Conservation (phyloP, 2,113 vertebrate genomes). For the Andinoacara biseriatus region DNA sequence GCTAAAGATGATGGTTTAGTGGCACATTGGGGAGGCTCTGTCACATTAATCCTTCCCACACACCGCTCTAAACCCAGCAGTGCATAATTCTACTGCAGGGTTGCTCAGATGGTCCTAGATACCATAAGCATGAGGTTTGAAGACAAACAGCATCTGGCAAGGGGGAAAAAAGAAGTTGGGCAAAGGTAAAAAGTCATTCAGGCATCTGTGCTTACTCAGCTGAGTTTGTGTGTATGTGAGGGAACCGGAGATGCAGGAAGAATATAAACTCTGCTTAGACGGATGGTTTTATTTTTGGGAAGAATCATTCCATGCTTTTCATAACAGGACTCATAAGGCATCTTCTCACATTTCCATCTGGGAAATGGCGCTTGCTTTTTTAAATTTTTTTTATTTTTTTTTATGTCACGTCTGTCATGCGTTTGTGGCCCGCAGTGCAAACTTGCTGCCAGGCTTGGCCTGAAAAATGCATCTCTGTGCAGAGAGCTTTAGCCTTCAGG, state of each 20-base stretch:
- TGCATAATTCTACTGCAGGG: conserved; percentile 44
- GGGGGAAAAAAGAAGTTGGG: conserved; percentile 35
- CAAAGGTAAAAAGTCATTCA: conserved; percentile 71
- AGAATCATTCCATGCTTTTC: conserved; percentile 56
- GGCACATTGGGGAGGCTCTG: conserved; percentile 57
- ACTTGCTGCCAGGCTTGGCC: conserved; percentile 61
- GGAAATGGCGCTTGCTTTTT: conserved; percentile 37
- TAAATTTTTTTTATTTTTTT: not conserved
- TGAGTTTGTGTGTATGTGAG: conserved; percentile 41
- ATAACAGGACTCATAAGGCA: conserved; percentile 55
- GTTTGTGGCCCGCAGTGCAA: conserved; percentile 47
- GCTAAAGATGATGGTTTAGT: conserved; percentile 73
- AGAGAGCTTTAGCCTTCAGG: conserved; percentile 51
- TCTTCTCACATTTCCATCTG: conserved; percentile 57
- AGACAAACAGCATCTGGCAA: conserved; percentile 69
- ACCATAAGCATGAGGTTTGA: conserved; percentile 35
- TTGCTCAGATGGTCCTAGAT: conserved; percentile 50
- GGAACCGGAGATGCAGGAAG: conserved; percentile 36
- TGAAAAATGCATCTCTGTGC: conserved; percentile 55
- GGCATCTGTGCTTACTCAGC: conserved; percentile 73
- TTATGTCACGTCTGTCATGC: conserved; percentile 61
- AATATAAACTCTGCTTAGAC: conserved; percentile 66
- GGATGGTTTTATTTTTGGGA: conserved; percentile 62
- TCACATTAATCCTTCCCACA: conserved; percentile 66
- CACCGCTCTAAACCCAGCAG: conserved; percentile 48